Evolutionary conservation across 2,888 invertebrate genomes (phyloP), one percentile per base, ranked within the genome.

Genomic region (Cryptocheilus praepositus): DNA sequence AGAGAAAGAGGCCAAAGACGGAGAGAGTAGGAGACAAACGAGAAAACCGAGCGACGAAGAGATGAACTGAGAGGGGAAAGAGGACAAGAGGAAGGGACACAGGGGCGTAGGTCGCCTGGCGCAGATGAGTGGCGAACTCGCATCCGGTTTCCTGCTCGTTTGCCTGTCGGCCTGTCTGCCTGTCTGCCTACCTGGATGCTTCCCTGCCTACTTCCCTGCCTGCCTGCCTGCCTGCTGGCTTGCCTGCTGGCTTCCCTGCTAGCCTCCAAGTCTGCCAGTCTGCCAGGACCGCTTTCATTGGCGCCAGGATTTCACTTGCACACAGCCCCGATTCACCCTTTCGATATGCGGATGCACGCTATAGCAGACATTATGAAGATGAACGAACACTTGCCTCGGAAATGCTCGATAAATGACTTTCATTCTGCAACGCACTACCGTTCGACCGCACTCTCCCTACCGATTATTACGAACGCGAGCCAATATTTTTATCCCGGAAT

Each of bases 81-180:
- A 16, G 19, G 56, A 15, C 3, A 36, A 4, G 16, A 18, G 43
- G 21, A 22, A 21, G 44, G 25, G 58, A 8, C 63, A 68, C 62
- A 15, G 28, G 49, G 22, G 59, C 19, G n/a, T 52, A 28, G 63
- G 45, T 52, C 66, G 57, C 71, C 76, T 69, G 79, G 81, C 79
- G 83, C 79, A 81, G 82, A 86, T 85, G 85, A 84, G 83, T 85
- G 83, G 81, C 83, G 83, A 85, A 82, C 81, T 84, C 79, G 79
- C 84, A 84, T 86, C 85, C 86, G 86, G 81, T 81, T 78, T 68
- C 69, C 62, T 53, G 62, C 65, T 63, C 74, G 56, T 57, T 65
- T 25, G 44, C 21, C 66, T 61, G 45, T 11, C 25, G 3, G 0
- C n/a, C 52, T 25, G 25, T 25, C 28, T 13, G 7, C 19, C 71